Conservation (phyloP, 2,888 invertebrate species). For the Hirudinaria manillensis region DNA sequence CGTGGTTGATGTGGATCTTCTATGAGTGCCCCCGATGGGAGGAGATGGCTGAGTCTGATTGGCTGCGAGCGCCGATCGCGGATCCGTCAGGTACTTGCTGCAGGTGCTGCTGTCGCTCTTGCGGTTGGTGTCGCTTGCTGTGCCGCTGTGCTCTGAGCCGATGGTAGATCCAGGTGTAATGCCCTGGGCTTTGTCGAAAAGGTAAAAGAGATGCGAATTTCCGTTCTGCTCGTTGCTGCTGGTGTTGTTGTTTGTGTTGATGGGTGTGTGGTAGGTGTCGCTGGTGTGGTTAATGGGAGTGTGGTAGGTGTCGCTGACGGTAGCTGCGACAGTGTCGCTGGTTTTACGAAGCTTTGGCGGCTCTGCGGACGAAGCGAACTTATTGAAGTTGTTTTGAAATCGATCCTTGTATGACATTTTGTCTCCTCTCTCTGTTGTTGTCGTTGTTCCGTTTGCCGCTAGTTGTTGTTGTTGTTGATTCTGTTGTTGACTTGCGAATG, state of each 20-base stretch:
- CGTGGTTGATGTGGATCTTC: neutral
- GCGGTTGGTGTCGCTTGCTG: neutral
- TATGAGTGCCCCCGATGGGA: neutral
- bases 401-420: neutral
- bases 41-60: neutral
- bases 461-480: neutral
- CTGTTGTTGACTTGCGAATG: constrained; percentile 2
- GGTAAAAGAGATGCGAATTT: neutral
- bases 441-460: neutral
- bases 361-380: neutral
- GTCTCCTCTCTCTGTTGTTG: neutral
- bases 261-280: neutral
- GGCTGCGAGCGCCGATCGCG: neutral
- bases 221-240: neutral
- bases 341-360: neutral
- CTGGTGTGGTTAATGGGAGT: neutral
- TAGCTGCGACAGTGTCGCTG: neutral
- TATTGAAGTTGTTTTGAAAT: constrained; percentile 6
- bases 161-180: neutral
- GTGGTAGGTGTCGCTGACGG: neutral
- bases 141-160: too few relatives aligned
- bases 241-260: constrained; percentile 8
- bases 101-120: neutral
- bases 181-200: constrained; percentile 18
- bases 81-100: neutral